A percentile compares a stretch with the other conserved stretches of the same genome.
Conservation (phyloP, 1,140 invertebrate species). For the Zaprionus africanus region DNA sequence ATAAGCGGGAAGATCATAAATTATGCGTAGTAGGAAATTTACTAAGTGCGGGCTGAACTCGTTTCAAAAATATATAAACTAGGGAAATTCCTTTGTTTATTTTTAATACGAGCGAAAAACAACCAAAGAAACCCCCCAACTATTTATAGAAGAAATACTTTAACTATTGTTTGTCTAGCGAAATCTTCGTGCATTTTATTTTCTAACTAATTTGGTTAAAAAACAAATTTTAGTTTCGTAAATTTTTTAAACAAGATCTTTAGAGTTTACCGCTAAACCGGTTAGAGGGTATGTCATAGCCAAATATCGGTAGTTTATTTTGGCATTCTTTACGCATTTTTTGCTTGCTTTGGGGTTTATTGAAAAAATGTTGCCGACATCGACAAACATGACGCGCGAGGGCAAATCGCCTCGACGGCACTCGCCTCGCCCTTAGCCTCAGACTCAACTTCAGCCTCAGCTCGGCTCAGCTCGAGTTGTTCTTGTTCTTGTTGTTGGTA, state of each 20-base stretch:
- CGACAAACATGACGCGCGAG: constrained; percentile 26
- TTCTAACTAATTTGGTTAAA: background rate
- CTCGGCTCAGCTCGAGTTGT: constrained; percentile 6
- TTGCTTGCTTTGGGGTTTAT: constrained; percentile 34
- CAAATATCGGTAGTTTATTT: background rate
- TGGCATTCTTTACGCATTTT: constrained; percentile 12
- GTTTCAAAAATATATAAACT: background rate
- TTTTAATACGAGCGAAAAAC: background rate
- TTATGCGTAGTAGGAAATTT: background rate
- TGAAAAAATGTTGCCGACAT: constrained; percentile 45
- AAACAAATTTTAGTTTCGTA: background rate
- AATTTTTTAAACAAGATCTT: background rate
- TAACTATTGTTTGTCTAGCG: background rate
- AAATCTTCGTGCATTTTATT: constrained; percentile 1
- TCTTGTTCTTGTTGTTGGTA: constrained; percentile 8
- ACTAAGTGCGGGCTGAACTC: background rate
- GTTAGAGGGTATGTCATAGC: constrained; percentile 26
- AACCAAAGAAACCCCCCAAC: background rate
- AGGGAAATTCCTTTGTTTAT: background rate
- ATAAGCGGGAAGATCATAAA: background rate
- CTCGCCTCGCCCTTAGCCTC: constrained; percentile 25
- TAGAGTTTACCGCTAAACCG: background rate
- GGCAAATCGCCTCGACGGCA: background rate
- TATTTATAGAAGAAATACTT: background rate
- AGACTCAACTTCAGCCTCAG: constrained; percentile 16